Evolutionary conservation across 2,888 invertebrate species (phyloP).

Genomic region (Drosophila borborema): DNA sequence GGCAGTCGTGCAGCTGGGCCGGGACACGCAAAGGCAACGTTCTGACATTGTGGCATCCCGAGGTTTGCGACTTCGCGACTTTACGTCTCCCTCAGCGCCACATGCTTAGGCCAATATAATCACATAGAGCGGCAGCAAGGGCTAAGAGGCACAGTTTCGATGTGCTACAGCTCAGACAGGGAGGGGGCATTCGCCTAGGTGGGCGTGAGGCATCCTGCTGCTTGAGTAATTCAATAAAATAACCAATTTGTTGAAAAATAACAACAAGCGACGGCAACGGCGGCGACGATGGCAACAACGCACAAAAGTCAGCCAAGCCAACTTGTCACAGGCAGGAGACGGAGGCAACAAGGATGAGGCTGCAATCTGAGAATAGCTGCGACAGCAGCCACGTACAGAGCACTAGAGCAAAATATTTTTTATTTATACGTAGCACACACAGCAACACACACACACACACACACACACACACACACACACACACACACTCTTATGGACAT

Average conservation of each 20-base stretch:
- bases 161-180: not conserved
- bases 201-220: constrained; percentile 57
- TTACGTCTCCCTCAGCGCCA: constrained; percentile 22
- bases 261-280: constrained; percentile 66
- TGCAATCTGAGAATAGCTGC: constrained; percentile 55
- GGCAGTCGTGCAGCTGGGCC: constrained; percentile 6
- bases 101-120: constrained; percentile 76
- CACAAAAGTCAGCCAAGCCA: constrained; percentile 56
- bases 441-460: not conserved
- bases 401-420: constrained; percentile 74
- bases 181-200: not conserved
- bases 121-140: constrained; percentile 38
- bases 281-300: constrained; percentile 22
- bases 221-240: constrained; percentile 81
- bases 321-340: constrained; percentile 62
- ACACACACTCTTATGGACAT: constrained; percentile 21
- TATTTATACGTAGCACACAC: constrained; percentile 49
- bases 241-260: constrained; percentile 79
- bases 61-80: constrained; percentile 53
- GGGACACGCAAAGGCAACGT: constrained; percentile 61
- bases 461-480: not conserved
- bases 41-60: constrained; percentile 47
- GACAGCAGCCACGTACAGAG: constrained; percentile 64
- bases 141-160: constrained; percentile 29
- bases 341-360: constrained; percentile 31